Evolutionary conservation across 2,888 invertebrate genomes (phyloP).

Genomic region (Timema podura): DNA sequence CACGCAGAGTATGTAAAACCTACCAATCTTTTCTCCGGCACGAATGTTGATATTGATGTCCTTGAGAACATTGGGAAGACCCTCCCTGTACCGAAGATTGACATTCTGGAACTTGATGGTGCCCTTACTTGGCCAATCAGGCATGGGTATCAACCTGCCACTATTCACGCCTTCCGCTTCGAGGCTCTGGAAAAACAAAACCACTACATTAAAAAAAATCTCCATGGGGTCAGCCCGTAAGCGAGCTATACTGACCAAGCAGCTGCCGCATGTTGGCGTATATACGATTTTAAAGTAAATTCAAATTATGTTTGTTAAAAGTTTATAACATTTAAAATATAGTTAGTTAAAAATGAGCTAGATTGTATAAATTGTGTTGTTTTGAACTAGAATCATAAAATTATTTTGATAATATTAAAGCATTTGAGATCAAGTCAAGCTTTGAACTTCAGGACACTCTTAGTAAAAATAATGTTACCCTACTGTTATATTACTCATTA

Average conservation of each 20-base stretch:
- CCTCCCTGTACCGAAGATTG: slow-evolving; percentile 63
- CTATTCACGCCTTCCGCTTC: slow-evolving; percentile 41
- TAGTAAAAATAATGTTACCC: no score
- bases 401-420: no score
- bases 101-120: slow-evolving; percentile 69
- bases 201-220: background rate
- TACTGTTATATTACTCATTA: no score
- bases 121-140: slow-evolving; percentile 65
- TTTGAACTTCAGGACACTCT: no score
- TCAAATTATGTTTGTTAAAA: no score
- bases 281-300: background rate
- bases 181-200: slow-evolving; percentile 17
- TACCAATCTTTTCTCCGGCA: slow-evolving; percentile 67
- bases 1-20: background rate
- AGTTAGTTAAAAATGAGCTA: no score
- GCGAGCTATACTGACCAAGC: no score
- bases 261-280: background rate
- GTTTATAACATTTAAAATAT: no score
- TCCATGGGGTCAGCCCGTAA: no score
- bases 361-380: no score
- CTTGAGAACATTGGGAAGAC: slow-evolving; percentile 59
- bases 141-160: slow-evolving; percentile 37
- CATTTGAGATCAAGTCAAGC: no score
- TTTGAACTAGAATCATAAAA: no score
- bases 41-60: slow-evolving; percentile 62